Evolutionary conservation across 2,888 invertebrate genomes (phyloP).

Genomic region (Panopea generosa): DNA sequence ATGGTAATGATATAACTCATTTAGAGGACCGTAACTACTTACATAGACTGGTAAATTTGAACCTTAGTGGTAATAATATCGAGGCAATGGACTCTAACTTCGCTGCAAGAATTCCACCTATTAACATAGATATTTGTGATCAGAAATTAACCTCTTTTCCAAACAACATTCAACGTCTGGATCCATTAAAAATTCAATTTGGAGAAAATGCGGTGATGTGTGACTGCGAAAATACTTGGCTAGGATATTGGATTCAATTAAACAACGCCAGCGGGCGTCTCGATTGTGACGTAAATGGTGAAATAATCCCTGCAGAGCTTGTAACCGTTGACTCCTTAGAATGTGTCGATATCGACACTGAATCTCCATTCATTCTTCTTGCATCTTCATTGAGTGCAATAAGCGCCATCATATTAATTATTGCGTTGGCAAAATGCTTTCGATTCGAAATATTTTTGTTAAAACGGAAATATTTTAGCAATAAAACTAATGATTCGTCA

Average conservation of each 20-base stretch:
- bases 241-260: constrained; percentile 40
- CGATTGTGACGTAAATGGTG: constrained; percentile 16
- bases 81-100: neutral
- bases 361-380: no score
- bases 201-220: constrained; percentile 23
- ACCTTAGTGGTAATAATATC: constrained; percentile 25
- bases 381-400: neutral
- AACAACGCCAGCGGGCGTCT: constrained; percentile 18
- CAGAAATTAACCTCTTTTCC: constrained; percentile 23
- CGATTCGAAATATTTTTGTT: neutral
- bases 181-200: constrained; percentile 27
- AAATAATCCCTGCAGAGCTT: neutral
- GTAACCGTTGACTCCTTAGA: neutral
- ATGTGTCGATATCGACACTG: neutral
- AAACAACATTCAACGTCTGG: neutral
- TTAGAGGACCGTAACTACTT: constrained; percentile 26
- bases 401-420: neutral
- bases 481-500: neutral
- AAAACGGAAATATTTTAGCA: neutral
- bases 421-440: neutral
- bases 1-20: constrained; percentile 23
- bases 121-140: constrained; percentile 11
- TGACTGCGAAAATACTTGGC: constrained; percentile 38
- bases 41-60: constrained; percentile 18
- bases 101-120: neutral